Percentiles rank a stretch among this genome's conserved stretches.
These are phyloP conservation scores for Andricus quercusramuli DNA, from an alignment of 2,888 invertebrate genomes.

Conservation along the genomic window DNA sequence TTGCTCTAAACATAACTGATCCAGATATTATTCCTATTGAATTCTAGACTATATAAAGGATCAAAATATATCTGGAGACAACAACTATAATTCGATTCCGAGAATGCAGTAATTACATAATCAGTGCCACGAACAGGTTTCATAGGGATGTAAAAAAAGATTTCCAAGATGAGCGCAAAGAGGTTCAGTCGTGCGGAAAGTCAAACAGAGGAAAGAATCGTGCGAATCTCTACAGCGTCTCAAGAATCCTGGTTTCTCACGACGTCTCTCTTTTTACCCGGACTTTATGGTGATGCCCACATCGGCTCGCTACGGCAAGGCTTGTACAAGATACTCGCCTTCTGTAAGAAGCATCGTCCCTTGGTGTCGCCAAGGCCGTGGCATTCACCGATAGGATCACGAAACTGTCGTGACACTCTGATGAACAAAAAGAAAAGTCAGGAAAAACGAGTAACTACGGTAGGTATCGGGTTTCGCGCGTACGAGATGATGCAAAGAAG, in stretches of 20 bases:
- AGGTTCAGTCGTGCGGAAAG: slow-evolving; percentile 36
- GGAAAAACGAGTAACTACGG: not conserved
- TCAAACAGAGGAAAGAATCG: slow-evolving; percentile 48
- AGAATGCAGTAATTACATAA: not conserved
- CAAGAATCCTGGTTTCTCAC: slow-evolving; percentile 54
- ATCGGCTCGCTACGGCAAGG: not conserved
- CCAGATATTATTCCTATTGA: too few species aligned
- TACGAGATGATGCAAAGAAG: not conserved
- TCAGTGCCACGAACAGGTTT: slow-evolving; percentile 3
- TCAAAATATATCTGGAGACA: not conserved
- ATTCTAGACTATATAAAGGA: too few species aligned
- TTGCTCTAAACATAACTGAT: too few species aligned
- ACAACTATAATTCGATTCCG: not conserved
- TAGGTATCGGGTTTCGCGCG: not conserved
- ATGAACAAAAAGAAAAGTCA: not conserved
- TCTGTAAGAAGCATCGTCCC: not conserved
- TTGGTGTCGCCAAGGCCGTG: not conserved
- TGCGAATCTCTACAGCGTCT: slow-evolving; percentile 48
- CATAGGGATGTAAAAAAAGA: not conserved
- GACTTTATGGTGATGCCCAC: slow-evolving; percentile 7
- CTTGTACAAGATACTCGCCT: slow-evolving; percentile 11
- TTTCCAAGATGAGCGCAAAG: slow-evolving; percentile 7
- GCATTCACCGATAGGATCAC: slow-evolving; percentile 5
- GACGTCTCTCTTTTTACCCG: slow-evolving; percentile 49
- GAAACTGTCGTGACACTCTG: slow-evolving; percentile 1